phyloP scores from a whole-genome alignment of 2,888 invertebrate genomes.

The Pharmacophagus antenor region DNA sequence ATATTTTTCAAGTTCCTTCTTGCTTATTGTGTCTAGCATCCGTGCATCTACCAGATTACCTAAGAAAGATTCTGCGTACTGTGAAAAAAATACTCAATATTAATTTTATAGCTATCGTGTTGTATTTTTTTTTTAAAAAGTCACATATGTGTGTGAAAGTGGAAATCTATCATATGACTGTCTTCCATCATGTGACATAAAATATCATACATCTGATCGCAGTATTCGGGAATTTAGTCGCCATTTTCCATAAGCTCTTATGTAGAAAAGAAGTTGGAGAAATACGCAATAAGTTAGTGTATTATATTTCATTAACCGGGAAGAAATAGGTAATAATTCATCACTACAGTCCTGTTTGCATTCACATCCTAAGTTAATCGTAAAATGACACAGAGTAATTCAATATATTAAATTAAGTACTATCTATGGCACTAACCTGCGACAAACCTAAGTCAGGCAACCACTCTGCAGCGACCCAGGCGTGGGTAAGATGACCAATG shows the following conservation, averaged over 20 bases:
- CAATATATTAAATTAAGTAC: neutral
- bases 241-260: too few species aligned
- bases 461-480: conserved; percentile 97
- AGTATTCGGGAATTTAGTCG: too few species aligned
- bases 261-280: too few species aligned
- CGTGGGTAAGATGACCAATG: conserved; percentile 92
- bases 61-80: conserved; percentile 94
- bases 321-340: too few species aligned
- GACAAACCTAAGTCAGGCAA: conserved; percentile 94
- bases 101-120: neutral
- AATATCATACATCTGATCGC: too few species aligned
- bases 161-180: too few species aligned
- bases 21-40: conserved; percentile 94
- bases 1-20: conserved; percentile 96
- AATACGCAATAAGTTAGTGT: too few species aligned
- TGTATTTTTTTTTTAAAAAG: neutral
- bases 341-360: neutral
- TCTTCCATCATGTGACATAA: too few species aligned
- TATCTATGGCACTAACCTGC: conserved; percentile 69
- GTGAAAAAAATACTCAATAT: conserved; percentile 42
- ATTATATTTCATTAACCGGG: too few species aligned
- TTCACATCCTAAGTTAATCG: neutral
- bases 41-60: conserved; percentile 95
- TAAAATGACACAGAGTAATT: neutral
- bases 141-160: too few species aligned